These are phyloP conservation scores for Agrilus planipennis DNA, from an alignment of 1,140 invertebrate genomes.

Conservation along the genomic window DNA sequence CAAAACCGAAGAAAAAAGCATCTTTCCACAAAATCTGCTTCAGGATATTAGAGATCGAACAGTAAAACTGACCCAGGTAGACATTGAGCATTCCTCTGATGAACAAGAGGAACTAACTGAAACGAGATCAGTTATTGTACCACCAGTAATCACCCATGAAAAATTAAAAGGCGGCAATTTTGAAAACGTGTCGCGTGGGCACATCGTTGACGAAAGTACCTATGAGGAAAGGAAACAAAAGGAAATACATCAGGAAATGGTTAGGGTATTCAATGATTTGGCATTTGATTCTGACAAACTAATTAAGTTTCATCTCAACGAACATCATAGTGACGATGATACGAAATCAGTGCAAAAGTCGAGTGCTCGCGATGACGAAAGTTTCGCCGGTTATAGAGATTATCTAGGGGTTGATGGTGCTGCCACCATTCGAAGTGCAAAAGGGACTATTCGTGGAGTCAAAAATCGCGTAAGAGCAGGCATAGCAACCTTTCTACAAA, in stretches of 20 bases:
- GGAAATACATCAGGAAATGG: conserved; percentile 37
- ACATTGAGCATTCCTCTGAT: conserved; percentile 24
- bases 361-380: conserved; percentile 47
- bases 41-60: conserved; percentile 44
- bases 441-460: conserved; percentile 83
- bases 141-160: background rate
- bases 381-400: conserved; percentile 71
- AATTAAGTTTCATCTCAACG: conserved; percentile 72
- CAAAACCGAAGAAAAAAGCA: conserved; percentile 8
- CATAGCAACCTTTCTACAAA: conserved; percentile 84
- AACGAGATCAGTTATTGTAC: background rate
- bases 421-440: conserved; percentile 74
- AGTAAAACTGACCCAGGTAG: conserved; percentile 12
- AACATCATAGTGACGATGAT: conserved; percentile 49
- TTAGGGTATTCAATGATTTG: conserved; percentile 39
- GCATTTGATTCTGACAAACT: conserved; percentile 61
- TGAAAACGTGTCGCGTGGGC: conserved; percentile 31
- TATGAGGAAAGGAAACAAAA: conserved; percentile 50
- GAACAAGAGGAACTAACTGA: conserved; percentile 26
- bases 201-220: conserved; percentile 50
- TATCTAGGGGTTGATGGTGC: conserved; percentile 49
- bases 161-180: conserved; percentile 1
- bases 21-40: conserved; percentile 43
- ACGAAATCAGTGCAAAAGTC: conserved; percentile 29
- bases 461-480: conserved; percentile 88